phyloP scores from a whole-genome alignment of 1,140 invertebrate species.

The Plectrocnemia conspersa region DNA sequence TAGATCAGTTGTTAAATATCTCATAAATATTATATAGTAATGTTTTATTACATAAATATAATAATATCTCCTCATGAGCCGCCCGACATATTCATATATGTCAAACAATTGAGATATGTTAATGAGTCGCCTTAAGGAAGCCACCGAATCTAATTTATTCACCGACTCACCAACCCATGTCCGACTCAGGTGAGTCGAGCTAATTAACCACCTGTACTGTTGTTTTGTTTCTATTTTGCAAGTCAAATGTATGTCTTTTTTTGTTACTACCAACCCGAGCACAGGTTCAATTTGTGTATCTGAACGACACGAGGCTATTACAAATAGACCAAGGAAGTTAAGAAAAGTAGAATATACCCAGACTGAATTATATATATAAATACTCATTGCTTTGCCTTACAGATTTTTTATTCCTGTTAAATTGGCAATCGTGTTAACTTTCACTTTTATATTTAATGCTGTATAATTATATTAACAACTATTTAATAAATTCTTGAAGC shows the following conservation, averaged over 20 bases:
- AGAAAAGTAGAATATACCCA: no score
- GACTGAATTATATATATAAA: no score
- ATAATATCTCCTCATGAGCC: slow-evolving; percentile 4
- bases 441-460: no score
- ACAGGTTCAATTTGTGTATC: slow-evolving; percentile 15
- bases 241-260: slow-evolving; percentile 14
- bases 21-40: background rate
- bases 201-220: slow-evolving; percentile 24
- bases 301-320: no score
- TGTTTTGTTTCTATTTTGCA: slow-evolving; percentile 11
- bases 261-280: slow-evolving; percentile 6
- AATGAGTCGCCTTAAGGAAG: slow-evolving; percentile 21
- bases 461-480: no score
- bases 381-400: no score
- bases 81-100: slow-evolving; percentile 14
- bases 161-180: slow-evolving; percentile 21
- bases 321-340: no score
- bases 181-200: slow-evolving; percentile 10
- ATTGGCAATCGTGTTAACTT: no score
- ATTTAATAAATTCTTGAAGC: no score
- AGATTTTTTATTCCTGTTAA: no score
- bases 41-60: background rate
- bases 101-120: slow-evolving; percentile 26
- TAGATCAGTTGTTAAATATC: no score
- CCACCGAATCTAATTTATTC: slow-evolving; percentile 32